Percentiles rank a stretch among this genome's conserved stretches.
Evolutionary conservation across 2,888 invertebrate genomes (phyloP).

Genomic region (Mimachlamys varia): DNA sequence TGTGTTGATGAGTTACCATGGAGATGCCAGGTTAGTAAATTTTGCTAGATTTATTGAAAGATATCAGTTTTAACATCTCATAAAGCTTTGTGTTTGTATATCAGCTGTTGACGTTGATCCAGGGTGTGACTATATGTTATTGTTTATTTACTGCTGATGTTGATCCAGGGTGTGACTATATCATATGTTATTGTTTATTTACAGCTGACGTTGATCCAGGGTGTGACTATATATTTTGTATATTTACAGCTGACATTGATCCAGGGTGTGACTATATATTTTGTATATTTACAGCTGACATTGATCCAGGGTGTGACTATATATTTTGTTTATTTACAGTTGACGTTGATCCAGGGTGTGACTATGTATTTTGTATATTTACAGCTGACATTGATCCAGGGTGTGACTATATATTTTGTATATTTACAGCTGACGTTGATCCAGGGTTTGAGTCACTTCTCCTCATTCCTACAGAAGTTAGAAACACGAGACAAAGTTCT

Average conservation of each 20-base stretch:
- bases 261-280: constrained; percentile 76
- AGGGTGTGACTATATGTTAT: neutral
- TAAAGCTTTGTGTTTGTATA: neutral
- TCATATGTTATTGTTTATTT: too few relatives aligned
- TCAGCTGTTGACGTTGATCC: neutral
- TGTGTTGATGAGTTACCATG: constrained; percentile 77
- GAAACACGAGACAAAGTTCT: constrained; percentile 75
- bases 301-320: too few relatives aligned
- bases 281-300: too few relatives aligned
- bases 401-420: too few relatives aligned
- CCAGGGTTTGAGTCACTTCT: constrained; percentile 77
- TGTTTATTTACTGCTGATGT: too few relatives aligned
- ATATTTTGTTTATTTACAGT: too few relatives aligned
- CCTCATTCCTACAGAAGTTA: constrained; percentile 76
- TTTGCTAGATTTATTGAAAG: neutral
- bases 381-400: too few relatives aligned
- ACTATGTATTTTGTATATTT: too few relatives aligned
- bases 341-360: too few relatives aligned
- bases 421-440: constrained; percentile 77
- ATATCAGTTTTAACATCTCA: neutral
- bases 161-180: too few relatives aligned
- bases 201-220: constrained; percentile 77
- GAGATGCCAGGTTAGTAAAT: constrained; percentile 72
- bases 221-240: too few relatives aligned
- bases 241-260: constrained; percentile 77